A percentile compares a stretch with the other conserved stretches of the same genome.
These are phyloP conservation scores for Periplaneta americana DNA, from an alignment of 1,140 invertebrate species.

Conservation along the genomic window DNA sequence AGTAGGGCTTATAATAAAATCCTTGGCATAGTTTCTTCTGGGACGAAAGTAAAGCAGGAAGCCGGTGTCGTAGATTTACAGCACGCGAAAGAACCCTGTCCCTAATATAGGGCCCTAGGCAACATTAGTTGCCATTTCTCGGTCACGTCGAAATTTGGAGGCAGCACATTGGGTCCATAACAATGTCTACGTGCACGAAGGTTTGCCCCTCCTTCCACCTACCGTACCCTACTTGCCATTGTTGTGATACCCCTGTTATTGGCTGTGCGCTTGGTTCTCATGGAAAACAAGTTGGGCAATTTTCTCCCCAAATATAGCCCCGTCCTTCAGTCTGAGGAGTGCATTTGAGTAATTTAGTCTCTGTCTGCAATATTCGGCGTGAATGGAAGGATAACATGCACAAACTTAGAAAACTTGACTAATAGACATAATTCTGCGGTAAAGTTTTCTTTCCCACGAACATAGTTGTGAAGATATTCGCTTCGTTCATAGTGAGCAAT, in stretches of 20 bases:
- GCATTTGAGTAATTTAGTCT: neutral
- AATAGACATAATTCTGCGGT: neutral
- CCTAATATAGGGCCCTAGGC: too few species aligned
- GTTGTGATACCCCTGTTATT: neutral
- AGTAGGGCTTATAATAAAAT: too few species aligned
- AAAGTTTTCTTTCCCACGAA: too few species aligned
- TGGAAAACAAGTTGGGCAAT: neutral
- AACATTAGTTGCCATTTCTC: neutral
- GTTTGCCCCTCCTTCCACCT: too few species aligned
- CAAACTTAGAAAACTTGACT: neutral
- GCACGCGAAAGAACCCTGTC: too few species aligned
- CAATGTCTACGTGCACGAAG: neutral
- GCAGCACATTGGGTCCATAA: neutral
- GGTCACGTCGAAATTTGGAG: neutral
- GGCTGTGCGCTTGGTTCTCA: neutral
- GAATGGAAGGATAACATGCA: neutral
- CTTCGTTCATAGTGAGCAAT: too few species aligned
- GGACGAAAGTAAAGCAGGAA: too few species aligned
- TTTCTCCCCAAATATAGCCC: neutral
- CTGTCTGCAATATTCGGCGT: neutral
- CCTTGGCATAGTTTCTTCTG: too few species aligned
- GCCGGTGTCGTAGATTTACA: too few species aligned
- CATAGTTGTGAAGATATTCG: too few species aligned
- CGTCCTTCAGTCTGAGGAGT: neutral
- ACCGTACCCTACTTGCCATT: too few species aligned